These are phyloP conservation scores for Aphidius gifuensis DNA, from an alignment of 1,140 invertebrate genomes.

Conservation along the genomic window DNA sequence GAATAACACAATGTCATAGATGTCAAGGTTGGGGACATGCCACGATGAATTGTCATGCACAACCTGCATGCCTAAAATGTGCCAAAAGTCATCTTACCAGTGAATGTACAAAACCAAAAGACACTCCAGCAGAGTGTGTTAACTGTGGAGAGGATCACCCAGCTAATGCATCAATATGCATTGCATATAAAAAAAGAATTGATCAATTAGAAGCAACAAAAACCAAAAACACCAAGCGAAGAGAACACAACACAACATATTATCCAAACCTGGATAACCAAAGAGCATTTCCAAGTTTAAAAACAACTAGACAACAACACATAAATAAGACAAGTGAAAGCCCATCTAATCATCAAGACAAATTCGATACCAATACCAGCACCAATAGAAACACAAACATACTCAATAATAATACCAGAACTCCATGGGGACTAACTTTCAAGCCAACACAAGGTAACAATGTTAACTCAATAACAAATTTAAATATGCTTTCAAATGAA, in stretches of 20 bases:
- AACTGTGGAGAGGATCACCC: conserved; percentile 38
- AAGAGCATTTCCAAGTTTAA: not conserved
- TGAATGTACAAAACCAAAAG: conserved; percentile 9
- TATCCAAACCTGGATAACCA: not conserved
- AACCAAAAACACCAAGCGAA: not conserved
- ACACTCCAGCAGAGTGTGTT: conserved; percentile 33
- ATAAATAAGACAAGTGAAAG: not conserved
- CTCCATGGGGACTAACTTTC: too few species aligned
- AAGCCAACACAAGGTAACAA: too few species aligned
- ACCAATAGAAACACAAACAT: too few species aligned
- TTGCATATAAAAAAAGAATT: conserved; percentile 8
- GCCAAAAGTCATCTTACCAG: conserved; percentile 30
- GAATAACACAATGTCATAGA: conserved; percentile 25
- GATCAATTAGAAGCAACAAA: not conserved
- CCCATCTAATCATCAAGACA: too few species aligned
- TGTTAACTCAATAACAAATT: too few species aligned
- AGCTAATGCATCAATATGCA: conserved; percentile 16
- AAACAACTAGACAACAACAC: not conserved
- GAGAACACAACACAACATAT: not conserved
- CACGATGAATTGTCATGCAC: conserved; percentile 29
- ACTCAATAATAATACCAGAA: too few species aligned
- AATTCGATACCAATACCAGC: too few species aligned
- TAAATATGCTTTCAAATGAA: not conserved
- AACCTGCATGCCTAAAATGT: conserved; percentile 30
- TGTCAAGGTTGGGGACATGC: conserved; percentile 34